Evolutionary conservation across 2,888 invertebrate species (phyloP), one percentile per base, ranked within the genome.

Genomic region (Sphecodes monilicornis): DNA sequence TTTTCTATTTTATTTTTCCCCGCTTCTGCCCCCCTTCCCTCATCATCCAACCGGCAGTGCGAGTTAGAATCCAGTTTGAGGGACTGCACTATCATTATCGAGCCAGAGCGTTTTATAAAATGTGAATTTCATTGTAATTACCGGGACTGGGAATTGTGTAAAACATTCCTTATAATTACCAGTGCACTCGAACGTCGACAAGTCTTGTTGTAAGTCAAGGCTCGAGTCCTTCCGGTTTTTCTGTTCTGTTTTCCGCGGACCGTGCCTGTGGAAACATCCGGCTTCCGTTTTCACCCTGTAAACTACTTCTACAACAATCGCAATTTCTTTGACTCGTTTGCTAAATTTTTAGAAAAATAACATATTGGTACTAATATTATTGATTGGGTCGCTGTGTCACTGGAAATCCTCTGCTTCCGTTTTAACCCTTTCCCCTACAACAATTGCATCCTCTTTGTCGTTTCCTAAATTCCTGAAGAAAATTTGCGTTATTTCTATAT

Each of bases 1-100:
- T 72, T 54, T 69, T 60, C 73, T 57, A 41, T 46, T 72, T 80
- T 76, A 69, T 76, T 76, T 60, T 50, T 50, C 66, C 36, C 8
- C 41, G 68, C 41, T 16, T 13, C 29, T 26, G 6, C 16, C 11
- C 50, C 41, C 32, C 36, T 26, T 5, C 22, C 16, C 18, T n/a
- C n/a, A n/a, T n/a, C 18, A 13, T 29, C 29, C 2, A 39, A 36
- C 3, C 50, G n/a, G 16, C 13, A 54, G 4, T 32, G 54, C n/a
- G 18, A 41, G 70, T 69, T 70, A 70, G 41, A 29, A 64, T 46
- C 41, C 60, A 68, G 73, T 75, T 69, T 39, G 43, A 39, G 18
- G 36, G 36, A 74, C 46, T 57, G 64, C 39, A 18, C 43, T 46
- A 70, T 50, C 66, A 73, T 78, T 73, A 68, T 3, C 22, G 16